Percentiles rank a stretch among this genome's conserved stretches.
Evolutionary conservation across 2,888 invertebrate species (phyloP).

Genomic region (Brachylomia viminalis): DNA sequence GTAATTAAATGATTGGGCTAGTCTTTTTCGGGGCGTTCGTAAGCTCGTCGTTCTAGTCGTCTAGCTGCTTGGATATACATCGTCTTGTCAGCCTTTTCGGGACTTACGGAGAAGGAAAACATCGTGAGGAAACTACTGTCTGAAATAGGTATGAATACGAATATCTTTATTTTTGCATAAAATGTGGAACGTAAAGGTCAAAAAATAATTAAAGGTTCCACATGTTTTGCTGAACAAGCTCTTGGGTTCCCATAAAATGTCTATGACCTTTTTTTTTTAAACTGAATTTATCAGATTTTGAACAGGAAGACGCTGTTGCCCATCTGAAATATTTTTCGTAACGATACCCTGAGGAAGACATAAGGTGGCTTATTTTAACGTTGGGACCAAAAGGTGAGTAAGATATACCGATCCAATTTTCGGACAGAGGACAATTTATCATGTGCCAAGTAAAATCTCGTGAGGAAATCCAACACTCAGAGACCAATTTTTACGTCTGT

Average conservation of each 20-base stretch:
- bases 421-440: constrained; percentile 44
- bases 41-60: neutral
- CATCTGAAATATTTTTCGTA: neutral
- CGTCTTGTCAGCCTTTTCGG: neutral
- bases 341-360: constrained; percentile 6
- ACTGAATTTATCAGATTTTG: neutral
- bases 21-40: neutral
- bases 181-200: neutral
- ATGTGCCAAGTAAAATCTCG: constrained; percentile 23
- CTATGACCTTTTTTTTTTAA: neutral
- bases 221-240: neutral
- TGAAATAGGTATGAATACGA: neutral
- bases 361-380: constrained; percentile 29
- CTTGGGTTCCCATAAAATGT: neutral
- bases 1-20: too few relatives aligned
- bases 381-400: constrained; percentile 15
- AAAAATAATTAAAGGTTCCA: neutral
- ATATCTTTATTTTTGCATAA: neutral
- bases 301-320: neutral
- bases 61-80: neutral
- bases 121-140: neutral
- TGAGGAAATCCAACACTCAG: constrained; percentile 18
- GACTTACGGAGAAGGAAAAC: neutral
- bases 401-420: constrained; percentile 38
- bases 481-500: constrained; percentile 1